Base-by-base conservation (phyloP, 2,113 vertebrate species). In the Dinomys branickii region DNA sequence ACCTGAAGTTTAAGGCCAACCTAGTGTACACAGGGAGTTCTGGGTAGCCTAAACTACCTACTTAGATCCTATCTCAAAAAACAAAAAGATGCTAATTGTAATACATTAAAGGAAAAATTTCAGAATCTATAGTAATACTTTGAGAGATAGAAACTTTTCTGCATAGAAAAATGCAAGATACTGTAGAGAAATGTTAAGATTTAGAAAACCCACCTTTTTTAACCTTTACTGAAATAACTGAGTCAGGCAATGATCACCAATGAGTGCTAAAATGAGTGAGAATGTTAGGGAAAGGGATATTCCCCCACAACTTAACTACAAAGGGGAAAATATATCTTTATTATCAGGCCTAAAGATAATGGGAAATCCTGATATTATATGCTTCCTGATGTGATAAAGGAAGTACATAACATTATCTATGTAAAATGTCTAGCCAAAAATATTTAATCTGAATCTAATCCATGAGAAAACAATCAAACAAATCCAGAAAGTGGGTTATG, bases 21-120 rank as follows among this genome's bases (percentile, higher is more conserved):
- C 71, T 44, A 41, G 38, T 13, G 38, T 75, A 75, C 24, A 75
- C 38, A 75, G 71, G 44, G 71, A 75, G 11, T 75, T 75, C 38
- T 44, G 71, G 11, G 71, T 44, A 75, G 38, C 71, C 71, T 44
- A 44, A 44, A 28, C 71, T 75, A 44, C 24, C 41, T 73, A 73
- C 20, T 9, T 20, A 73, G 69, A 41, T 19, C n/a, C 38, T 71
- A 1, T 38, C 69, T 71, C n/a, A 71, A 71, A 71, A 71, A 71
- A 8, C 35, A 22, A 71, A 71, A 38, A 71, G 50, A 80, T 41
- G 16, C 30, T 87, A 67, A 94, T 84, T 50, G 61, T 22, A 92
- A 52, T 58, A 88, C 14, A 93, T 30, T 94, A 87, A 90, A 94
- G 35, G 50, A 94, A 95, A 20, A 92, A 73, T 41, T 97, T 81